Evolutionary conservation across 1,140 invertebrate genomes (phyloP).

Genomic region (Penaeus chinensis): DNA sequence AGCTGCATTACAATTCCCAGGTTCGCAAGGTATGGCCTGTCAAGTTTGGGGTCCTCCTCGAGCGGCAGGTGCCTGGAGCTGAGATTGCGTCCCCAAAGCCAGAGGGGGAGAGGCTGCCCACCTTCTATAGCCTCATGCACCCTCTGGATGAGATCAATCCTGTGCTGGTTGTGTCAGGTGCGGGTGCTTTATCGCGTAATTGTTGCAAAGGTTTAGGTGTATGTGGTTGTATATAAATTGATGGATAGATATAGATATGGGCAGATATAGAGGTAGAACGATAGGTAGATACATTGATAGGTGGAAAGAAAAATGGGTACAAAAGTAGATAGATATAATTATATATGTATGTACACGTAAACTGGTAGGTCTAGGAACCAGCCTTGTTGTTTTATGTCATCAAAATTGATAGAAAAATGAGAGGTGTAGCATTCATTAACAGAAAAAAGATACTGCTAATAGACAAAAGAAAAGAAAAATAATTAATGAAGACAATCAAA

Average conservation of each 20-base stretch:
- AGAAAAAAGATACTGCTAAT: no score
- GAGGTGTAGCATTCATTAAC: neutral
- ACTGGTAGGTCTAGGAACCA: no score
- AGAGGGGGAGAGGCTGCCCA: conserved; percentile 68
- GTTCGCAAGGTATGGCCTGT: conserved; percentile 78
- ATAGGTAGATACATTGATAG: neutral
- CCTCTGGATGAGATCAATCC: conserved; percentile 55
- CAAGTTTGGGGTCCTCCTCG: conserved; percentile 82
- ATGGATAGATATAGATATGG: neutral
- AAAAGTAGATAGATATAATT: neutral
- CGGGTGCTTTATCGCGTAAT: conserved; percentile 65
- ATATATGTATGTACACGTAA: neutral
- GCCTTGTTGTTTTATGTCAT: no score
- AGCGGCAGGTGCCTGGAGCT: conserved; percentile 71
- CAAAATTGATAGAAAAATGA: neutral
- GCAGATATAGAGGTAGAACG: neutral
- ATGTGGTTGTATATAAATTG: neutral
- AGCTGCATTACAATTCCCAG: conserved; percentile 65
- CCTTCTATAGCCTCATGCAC: conserved; percentile 41
- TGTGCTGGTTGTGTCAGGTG: conserved; percentile 77
- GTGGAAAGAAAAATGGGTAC: neutral
- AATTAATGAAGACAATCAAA: neutral
- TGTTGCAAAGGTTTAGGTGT: neutral
- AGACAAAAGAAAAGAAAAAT: neutral
- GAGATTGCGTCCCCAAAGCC: conserved; percentile 57